Conservation (phyloP, 2,113 vertebrate species). For the Rhinichthys klamathensis region DNA sequence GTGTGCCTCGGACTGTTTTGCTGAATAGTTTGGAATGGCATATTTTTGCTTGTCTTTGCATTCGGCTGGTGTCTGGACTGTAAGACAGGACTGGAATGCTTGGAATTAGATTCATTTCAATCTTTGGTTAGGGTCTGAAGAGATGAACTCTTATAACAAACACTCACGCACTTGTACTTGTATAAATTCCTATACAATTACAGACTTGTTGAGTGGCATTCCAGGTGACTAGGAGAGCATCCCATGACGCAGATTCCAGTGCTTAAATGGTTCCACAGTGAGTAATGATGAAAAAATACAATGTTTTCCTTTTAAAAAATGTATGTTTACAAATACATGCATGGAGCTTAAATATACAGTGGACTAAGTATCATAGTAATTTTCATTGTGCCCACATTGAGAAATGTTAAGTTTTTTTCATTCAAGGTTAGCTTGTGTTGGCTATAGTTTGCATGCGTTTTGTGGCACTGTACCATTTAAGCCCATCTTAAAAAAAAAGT, state of each 20-base stretch:
- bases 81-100: slow-evolving; percentile 59
- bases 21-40: slow-evolving; percentile 28
- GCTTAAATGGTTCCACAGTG: too few species aligned
- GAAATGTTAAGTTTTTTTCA: too few species aligned
- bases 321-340: too few species aligned
- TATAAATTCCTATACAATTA: slow-evolving; percentile 1
- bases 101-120: slow-evolving; percentile 55
- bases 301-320: too few species aligned
- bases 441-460: too few species aligned
- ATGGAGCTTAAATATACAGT: too few species aligned
- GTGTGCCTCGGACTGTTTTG: background rate
- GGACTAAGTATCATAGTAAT: too few species aligned
- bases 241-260: background rate
- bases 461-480: too few species aligned
- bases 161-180: background rate
- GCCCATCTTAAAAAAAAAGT: too few species aligned
- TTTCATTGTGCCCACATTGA: too few species aligned
- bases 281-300: too few species aligned
- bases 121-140: background rate
- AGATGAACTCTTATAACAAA: slow-evolving; percentile 20
- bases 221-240: background rate
- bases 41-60: slow-evolving; percentile 24
- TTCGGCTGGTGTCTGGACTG: slow-evolving; percentile 29
- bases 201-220: slow-evolving; percentile 34
- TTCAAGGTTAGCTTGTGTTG: too few species aligned